Evolutionary conservation across 2,888 invertebrate genomes (phyloP), one percentile per base, ranked within the genome.

Genomic region (Synanthedon andrenaeformis): DNA sequence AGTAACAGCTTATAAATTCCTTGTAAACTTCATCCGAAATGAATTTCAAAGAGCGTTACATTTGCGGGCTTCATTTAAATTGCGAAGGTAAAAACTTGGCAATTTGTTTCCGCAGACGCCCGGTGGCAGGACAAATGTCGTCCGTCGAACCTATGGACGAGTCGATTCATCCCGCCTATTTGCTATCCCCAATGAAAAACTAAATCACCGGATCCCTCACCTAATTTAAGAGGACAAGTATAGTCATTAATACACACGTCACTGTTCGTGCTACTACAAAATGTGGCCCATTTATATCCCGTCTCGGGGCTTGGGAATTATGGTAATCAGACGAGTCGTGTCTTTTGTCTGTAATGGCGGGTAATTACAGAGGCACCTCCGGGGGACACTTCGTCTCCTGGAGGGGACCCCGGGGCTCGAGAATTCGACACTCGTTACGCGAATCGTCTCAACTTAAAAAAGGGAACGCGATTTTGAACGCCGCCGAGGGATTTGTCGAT

Each of bases 271-370:
- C 84, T 84, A 83, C 77, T 83, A 86, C 86, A 85, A 85, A 87
- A 86, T 85, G 86, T 80, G 78, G 76, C 72, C 75, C 86, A 85
- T 86, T 86, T 85, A 80, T 86, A 82, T 81, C 80, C 76, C 74
- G 79, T 72, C 78, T 74, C 74, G 78, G 79, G 76, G 79, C 79
- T 74, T 78, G 81, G 83, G 84, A 84, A 84, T 86, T 86, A 87
- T 86, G 86, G 82, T 87, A 87, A 86, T 86, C 84, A 82, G 82
- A 74, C 80, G 81, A 82, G 80, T 78, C 83, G 79, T 81, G 84
- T 85, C 86, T 85, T 84, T 86, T 85, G 86, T 86, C 84, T 82
- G 80, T 87, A 86, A 87, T 86, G 86, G 83, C 73, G 72, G 84
- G 85, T 85, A 86, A 87, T 87, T 87, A 86, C 84, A 65, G 75